Conservation (phyloP, 2,113 vertebrate species). For the Apodemus sylvaticus region DNA sequence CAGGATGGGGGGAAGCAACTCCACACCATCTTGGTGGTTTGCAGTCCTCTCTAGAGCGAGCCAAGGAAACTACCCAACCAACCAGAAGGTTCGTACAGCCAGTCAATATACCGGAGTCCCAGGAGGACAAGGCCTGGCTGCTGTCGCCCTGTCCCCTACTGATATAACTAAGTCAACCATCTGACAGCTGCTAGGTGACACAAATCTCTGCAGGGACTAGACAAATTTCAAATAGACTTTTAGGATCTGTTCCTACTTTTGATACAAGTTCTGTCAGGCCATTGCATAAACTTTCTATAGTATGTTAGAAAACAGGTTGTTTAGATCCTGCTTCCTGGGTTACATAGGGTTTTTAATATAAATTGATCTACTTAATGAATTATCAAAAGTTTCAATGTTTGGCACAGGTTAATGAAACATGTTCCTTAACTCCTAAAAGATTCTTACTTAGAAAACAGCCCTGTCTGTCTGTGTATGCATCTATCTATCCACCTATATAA, state of each 20-base stretch:
- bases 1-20: neutral
- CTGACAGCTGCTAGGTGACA: neutral
- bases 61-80: neutral
- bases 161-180: neutral
- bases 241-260: neutral
- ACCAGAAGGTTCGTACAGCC: neutral
- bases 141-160: fast-evolving
- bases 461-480: neutral
- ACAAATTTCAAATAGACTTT: neutral
- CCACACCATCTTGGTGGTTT: neutral
- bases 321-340: neutral
- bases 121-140: neutral
- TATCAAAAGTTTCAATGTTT: slow-evolving; percentile 4
- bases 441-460: neutral
- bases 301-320: neutral
- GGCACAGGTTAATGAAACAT: neutral
- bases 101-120: neutral
- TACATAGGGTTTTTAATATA: neutral
- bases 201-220: neutral
- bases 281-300: neutral
- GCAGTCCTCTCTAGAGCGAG: neutral
- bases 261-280: neutral
- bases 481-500: neutral
- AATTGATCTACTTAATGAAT: neutral
- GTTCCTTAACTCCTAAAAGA: neutral